Percentiles rank a stretch among this genome's conserved stretches.
These are phyloP conservation scores for Silvanus unidentatus DNA, from an alignment of 2,888 invertebrate genomes.

Conservation along the genomic window DNA sequence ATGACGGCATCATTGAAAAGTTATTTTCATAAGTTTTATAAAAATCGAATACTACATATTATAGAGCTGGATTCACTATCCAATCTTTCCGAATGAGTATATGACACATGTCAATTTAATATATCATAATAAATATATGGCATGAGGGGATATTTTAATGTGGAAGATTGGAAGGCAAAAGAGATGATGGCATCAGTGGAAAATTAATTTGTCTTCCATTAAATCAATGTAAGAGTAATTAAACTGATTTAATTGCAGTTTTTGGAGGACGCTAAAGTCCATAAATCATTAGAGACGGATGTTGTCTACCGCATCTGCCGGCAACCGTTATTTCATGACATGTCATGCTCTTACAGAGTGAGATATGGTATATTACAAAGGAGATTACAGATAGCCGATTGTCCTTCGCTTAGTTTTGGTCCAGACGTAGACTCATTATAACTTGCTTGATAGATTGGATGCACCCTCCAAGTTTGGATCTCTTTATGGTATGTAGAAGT, in stretches of 20 bases:
- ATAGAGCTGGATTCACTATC: too few species aligned
- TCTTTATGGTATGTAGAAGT: slow-evolving; percentile 16
- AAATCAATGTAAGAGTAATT: slow-evolving; percentile 24
- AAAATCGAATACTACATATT: too few species aligned
- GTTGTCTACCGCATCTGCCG: slow-evolving; percentile 21
- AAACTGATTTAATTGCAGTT: slow-evolving; percentile 29
- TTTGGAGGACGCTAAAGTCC: slow-evolving; percentile 16
- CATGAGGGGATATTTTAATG: too few species aligned
- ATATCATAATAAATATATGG: too few species aligned
- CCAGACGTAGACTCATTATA: slow-evolving; percentile 28
- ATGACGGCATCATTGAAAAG: too few species aligned
- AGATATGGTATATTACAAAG: slow-evolving; percentile 25
- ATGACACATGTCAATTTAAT: too few species aligned
- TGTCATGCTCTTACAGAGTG: slow-evolving; percentile 21
- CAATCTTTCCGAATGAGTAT: too few species aligned
- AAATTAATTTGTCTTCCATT: slow-evolving; percentile 29
- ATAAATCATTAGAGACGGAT: slow-evolving; percentile 25
- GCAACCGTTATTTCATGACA: slow-evolving; percentile 24
- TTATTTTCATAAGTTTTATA: too few species aligned
- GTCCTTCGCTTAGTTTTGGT: slow-evolving; percentile 20
- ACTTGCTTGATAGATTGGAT: slow-evolving; percentile 25
- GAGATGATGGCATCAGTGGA: too few species aligned
- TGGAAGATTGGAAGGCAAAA: slow-evolving; percentile 10
- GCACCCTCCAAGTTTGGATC: slow-evolving; percentile 16
- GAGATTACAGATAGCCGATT: slow-evolving; percentile 26